Percentiles rank a stretch among this genome's conserved stretches.
phyloP scores from a whole-genome alignment of 2,113 vertebrate genomes.

The Mesoclemmys tuberculata region DNA sequence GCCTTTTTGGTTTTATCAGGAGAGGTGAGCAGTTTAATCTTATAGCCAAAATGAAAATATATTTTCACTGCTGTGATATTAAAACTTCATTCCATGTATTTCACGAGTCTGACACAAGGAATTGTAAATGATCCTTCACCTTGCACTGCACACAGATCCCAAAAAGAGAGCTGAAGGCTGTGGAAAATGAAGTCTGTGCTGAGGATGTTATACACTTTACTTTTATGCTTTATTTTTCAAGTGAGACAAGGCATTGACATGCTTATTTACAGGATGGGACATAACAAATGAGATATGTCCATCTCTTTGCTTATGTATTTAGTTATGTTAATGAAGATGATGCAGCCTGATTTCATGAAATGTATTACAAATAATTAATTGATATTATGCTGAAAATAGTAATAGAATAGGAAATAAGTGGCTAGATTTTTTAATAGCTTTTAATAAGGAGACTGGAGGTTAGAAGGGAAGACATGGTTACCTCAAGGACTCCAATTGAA shows the following conservation, averaged over 20 bases:
- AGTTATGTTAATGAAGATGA: background rate
- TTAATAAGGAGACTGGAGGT: background rate
- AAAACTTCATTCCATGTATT: background rate
- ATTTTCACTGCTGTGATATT: background rate
- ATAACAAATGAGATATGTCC: background rate
- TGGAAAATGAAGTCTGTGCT: background rate
- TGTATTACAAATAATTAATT: background rate
- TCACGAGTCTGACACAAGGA: background rate
- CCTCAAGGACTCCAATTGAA: background rate
- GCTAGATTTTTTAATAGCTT: background rate
- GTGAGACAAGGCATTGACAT: background rate
- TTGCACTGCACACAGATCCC: background rate
- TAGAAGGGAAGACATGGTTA: background rate
- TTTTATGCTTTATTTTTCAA: background rate
- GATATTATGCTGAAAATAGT: background rate
- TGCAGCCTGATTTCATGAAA: background rate
- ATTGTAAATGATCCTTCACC: background rate
- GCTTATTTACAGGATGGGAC: background rate
- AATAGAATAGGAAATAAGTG: background rate
- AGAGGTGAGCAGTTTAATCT: background rate
- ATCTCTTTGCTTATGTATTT: background rate
- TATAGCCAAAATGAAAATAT: background rate
- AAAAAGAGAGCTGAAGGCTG: background rate
- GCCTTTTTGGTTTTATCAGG: background rate
- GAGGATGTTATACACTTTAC: background rate